These are phyloP conservation scores for Anodontia alba DNA, from an alignment of 2,888 invertebrate genomes.

Conservation along the genomic window DNA sequence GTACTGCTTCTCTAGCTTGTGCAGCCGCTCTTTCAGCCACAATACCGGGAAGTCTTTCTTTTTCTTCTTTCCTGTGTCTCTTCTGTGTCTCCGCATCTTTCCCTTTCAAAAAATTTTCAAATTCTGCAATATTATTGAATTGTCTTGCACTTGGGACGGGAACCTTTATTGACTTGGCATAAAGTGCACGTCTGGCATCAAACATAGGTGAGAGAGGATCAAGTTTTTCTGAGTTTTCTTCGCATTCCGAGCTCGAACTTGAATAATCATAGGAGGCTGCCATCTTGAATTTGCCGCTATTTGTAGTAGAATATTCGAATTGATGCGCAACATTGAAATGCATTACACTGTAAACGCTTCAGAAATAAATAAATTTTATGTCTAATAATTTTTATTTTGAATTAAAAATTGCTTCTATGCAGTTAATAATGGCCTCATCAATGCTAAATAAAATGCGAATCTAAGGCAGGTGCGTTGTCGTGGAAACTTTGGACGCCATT, in stretches of 20 bases:
- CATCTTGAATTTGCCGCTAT: slow-evolving; percentile 57
- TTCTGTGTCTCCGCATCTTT: slow-evolving; percentile 48
- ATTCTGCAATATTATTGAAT: slow-evolving; percentile 73
- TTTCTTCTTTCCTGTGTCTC: slow-evolving; percentile 9
- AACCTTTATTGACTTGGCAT: slow-evolving; percentile 58
- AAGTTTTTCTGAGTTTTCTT: slow-evolving; percentile 52
- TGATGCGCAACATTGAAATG: too few species aligned
- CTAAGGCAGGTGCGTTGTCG: slow-evolving; percentile 8
- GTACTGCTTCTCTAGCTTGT: slow-evolving; percentile 55
- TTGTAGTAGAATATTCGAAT: background rate
- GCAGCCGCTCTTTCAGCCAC: slow-evolving; percentile 50
- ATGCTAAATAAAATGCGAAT: background rate
- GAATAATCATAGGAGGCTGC: slow-evolving; percentile 61
- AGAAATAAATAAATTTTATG: too few species aligned
- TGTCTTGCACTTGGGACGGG: slow-evolving; percentile 66
- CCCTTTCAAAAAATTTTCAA: slow-evolving; percentile 64
- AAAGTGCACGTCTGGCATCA: slow-evolving; percentile 70
- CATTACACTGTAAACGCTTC: too few species aligned
- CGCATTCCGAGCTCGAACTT: slow-evolving; percentile 31
- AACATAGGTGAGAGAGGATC: slow-evolving; percentile 71
- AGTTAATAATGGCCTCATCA: too few species aligned
- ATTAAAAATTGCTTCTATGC: too few species aligned
- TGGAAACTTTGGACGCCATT: slow-evolving; percentile 59
- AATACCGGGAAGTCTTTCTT: slow-evolving; percentile 32
- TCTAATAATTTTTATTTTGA: too few species aligned